These are phyloP conservation scores for Micrasema longulum DNA, from an alignment of 1,140 invertebrate species.

Conservation along the genomic window DNA sequence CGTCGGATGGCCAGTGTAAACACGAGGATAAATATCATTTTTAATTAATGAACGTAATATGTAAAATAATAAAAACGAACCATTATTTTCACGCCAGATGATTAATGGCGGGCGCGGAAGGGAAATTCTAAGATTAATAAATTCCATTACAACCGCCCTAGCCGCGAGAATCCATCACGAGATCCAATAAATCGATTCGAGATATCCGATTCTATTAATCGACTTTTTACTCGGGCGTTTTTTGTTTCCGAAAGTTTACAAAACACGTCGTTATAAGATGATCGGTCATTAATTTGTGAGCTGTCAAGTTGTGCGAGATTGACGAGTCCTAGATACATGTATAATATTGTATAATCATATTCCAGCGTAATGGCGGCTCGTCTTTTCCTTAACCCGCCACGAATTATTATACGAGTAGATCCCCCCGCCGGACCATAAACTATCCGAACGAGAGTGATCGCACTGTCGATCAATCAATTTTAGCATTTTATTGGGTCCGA, in stretches of 20 bases:
- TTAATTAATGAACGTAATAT: background rate
- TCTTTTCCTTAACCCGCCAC: background rate
- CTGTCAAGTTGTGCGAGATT: slow-evolving; percentile 18
- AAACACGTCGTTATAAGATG: slow-evolving; percentile 27
- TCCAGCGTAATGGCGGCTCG: background rate
- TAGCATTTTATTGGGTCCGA: slow-evolving; percentile 25
- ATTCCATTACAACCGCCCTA: too few relatives aligned
- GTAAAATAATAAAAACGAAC: background rate
- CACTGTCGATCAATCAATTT: slow-evolving; percentile 22
- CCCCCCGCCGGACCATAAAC: slow-evolving; percentile 13
- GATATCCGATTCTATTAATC: slow-evolving; percentile 3
- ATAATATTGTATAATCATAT: slow-evolving; percentile 22
- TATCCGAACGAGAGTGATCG: slow-evolving; percentile 15
- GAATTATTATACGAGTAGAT: too few relatives aligned
- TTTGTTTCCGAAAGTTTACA: slow-evolving; percentile 10
- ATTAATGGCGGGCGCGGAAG: too few relatives aligned
- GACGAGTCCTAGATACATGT: slow-evolving; percentile 8
- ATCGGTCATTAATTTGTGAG: slow-evolving; percentile 34
- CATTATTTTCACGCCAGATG: background rate
- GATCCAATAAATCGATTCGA: background rate
- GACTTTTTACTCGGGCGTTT: slow-evolving; percentile 15
- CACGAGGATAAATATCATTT: background rate
- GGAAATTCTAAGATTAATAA: too few relatives aligned
- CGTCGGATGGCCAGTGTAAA: background rate
- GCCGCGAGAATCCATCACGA: background rate